Percentiles rank a stretch among this genome's conserved stretches.
These are phyloP conservation scores for Drosophila peninsularis DNA, from an alignment of 2,888 invertebrate species.

Conservation along the genomic window DNA sequence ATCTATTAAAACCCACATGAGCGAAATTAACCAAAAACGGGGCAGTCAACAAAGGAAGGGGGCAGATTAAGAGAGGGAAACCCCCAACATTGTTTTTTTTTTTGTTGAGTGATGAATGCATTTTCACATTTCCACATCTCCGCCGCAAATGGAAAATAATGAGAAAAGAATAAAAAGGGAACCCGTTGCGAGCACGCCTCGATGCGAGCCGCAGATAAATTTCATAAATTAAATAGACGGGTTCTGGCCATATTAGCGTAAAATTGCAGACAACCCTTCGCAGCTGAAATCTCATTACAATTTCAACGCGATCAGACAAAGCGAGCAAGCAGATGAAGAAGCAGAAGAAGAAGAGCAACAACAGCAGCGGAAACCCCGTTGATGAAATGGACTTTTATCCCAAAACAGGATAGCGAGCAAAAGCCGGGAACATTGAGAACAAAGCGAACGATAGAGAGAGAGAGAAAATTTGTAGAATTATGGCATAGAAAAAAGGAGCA, in stretches of 20 bases:
- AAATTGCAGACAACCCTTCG: constrained; percentile 71
- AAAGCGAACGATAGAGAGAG: background rate
- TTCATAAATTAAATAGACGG: constrained; percentile 83
- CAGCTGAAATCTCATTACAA: constrained; percentile 81
- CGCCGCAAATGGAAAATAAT: constrained; percentile 32
- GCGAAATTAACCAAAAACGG: constrained; percentile 59
- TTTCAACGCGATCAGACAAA: constrained; percentile 82
- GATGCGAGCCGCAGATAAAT: constrained; percentile 81
- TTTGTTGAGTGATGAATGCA: constrained; percentile 70
- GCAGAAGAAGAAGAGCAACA: constrained; percentile 30
- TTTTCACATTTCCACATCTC: constrained; percentile 58
- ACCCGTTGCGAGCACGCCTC: constrained; percentile 41
- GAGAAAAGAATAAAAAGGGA: constrained; percentile 34
- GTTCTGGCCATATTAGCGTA: constrained; percentile 74
- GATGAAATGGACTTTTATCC: constrained; percentile 82
- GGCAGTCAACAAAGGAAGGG: constrained; percentile 43
- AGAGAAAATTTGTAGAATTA: constrained; percentile 38
- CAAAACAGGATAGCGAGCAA: constrained; percentile 74
- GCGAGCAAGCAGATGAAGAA: constrained; percentile 36
- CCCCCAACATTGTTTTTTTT: constrained; percentile 21
- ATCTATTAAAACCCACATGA: constrained; percentile 72
- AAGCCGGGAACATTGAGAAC: constrained; percentile 6
- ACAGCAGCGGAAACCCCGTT: constrained; percentile 69
- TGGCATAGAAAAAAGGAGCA: constrained; percentile 38
- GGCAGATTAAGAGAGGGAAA: background rate